Conservation (phyloP, 2,888 invertebrate species). For the Dynastes grantii region DNA sequence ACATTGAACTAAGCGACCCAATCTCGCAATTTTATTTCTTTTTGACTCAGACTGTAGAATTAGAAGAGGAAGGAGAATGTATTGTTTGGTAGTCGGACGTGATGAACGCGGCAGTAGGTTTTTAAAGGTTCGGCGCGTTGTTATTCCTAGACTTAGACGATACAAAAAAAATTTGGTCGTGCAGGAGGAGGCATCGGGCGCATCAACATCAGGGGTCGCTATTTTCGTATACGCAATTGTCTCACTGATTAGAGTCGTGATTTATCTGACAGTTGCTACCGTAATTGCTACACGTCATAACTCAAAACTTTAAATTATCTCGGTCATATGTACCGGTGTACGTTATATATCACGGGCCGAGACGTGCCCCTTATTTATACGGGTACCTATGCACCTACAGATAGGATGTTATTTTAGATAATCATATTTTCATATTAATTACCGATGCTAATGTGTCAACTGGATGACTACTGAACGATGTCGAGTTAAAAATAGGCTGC, state of each 20-base stretch:
- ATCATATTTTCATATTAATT: constrained; percentile 48
- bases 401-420: constrained; percentile 36
- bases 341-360: constrained; percentile 25
- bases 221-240: constrained; percentile 57
- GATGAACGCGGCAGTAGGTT: constrained; percentile 48
- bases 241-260: constrained; percentile 58
- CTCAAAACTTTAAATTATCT: constrained; percentile 49
- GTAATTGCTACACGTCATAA: constrained; percentile 55
- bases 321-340: constrained; percentile 42
- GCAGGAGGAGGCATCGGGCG: constrained; percentile 47
- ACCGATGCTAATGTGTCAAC: constrained; percentile 39
- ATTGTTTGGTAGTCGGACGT: constrained; percentile 47
- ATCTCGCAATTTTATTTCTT: too few species aligned
- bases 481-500: constrained; percentile 9
- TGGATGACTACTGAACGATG: neutral
- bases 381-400: neutral
- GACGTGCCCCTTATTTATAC: constrained; percentile 32
- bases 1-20: too few species aligned
- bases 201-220: constrained; percentile 51
- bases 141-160: constrained; percentile 54
- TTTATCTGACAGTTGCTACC: constrained; percentile 55
- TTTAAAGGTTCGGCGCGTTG: constrained; percentile 45
- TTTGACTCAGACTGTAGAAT: neutral
- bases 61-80: constrained; percentile 27
- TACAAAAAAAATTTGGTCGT: constrained; percentile 53